Evolutionary conservation across 2,888 invertebrate species (phyloP).

Genomic region (Hetaerina titia): DNA sequence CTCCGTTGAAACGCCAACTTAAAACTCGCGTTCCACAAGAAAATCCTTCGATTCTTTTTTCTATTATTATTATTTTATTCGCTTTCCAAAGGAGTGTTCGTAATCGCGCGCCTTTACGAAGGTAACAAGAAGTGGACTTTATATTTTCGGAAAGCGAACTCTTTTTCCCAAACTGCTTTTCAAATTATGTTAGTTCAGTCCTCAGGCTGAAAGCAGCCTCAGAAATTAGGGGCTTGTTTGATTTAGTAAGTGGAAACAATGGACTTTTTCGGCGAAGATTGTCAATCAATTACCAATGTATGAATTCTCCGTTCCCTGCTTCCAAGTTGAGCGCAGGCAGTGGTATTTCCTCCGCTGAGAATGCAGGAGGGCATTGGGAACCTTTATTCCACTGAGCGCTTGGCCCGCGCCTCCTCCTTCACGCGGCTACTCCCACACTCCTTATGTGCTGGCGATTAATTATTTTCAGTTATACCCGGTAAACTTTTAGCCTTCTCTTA

Average conservation of each 20-base stretch:
- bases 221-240: neutral
- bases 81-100: neutral
- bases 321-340: too few relatives aligned
- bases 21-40: neutral
- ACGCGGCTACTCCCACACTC: too few relatives aligned
- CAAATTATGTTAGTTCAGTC: too few relatives aligned
- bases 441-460: too few relatives aligned
- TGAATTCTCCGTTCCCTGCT: too few relatives aligned
- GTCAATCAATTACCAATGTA: neutral
- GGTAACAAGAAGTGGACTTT: neutral
- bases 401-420: too few relatives aligned
- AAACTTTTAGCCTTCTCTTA: too few relatives aligned
- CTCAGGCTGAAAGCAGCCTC: too few relatives aligned
- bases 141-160: neutral
- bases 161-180: neutral
- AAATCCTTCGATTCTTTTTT: neutral
- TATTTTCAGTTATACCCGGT: too few relatives aligned
- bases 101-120: neutral
- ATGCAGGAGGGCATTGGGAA: too few relatives aligned
- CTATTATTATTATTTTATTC: neutral
- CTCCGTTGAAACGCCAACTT: neutral
- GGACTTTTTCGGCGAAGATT: neutral
- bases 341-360: too few relatives aligned
- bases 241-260: neutral
- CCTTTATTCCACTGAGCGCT: too few relatives aligned